Base-by-base conservation (phyloP, 2,113 vertebrate species). In the Trinectes maculatus region DNA sequence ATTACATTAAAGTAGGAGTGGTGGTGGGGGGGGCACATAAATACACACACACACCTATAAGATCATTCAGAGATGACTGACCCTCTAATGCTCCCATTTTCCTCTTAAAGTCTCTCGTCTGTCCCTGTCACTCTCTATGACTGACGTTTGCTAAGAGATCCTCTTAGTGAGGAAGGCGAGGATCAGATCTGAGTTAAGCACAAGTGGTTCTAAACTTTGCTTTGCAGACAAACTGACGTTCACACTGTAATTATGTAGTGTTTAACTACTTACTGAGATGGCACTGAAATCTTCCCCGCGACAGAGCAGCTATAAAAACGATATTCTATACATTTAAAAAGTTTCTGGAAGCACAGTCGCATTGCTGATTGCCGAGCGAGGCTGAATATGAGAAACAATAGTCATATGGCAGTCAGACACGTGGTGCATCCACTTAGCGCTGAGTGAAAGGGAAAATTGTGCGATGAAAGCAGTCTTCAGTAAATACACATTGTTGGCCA, bases 51-150 rank as follows among this genome's bases (percentile, higher is more conserved):
- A n/a, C n/a, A n/a, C n/a, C n/a, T n/a, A 54, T 26, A 21, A 24
- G 40, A 51, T 54, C 29, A 31, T 3, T 37, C 16, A 15, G 24
- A 46, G 57, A 29, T 6, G 18, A 69, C 13, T 36, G 18, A 22
- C 39, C 31, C 24, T 39, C 24, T 55, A 10, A 26, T 39, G 31
- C 31, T 54, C 34, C 26, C 9, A 3, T 47, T 34, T 31, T 59
- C 5, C 16, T 22, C 19, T 40, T 55, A 34, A 59, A 60, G 22
- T 36, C 33, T 40, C 18, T 39, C 34, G 21, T 59, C 33, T 57
- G 46, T 29, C n/a, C 43, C 22, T 7, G 29, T 51, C 22, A 67
- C 52, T 25, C 15, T 49, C 33, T 28, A 42, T 21, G 11, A 49
- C 13, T 34, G 39, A 63, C 19, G 7, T 58, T 44, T 21, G 13